These are phyloP conservation scores for Poeciliopsis retropinna DNA, from an alignment of 2,113 vertebrate genomes.

Conservation along the genomic window DNA sequence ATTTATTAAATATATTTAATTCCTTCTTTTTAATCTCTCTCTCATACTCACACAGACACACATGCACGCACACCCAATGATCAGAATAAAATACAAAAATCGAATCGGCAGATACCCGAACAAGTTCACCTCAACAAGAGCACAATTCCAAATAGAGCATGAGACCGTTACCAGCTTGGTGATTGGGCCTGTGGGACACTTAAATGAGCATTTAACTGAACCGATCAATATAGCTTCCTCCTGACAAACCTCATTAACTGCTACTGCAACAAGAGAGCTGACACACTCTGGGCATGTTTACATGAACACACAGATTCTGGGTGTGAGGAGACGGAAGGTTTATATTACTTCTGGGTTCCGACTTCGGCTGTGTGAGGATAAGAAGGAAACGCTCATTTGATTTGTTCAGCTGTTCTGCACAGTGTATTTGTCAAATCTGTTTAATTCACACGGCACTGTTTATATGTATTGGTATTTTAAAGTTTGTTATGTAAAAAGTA, in stretches of 20 bases:
- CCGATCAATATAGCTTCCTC: slow-evolving; percentile 63
- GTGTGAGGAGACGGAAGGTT: background rate
- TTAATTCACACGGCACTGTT: too few relatives aligned
- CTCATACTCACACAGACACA: too few relatives aligned
- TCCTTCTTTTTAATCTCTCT: too few relatives aligned
- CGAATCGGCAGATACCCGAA: background rate
- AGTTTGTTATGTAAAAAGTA: too few relatives aligned
- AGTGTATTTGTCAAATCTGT: too few relatives aligned
- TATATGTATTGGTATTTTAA: too few relatives aligned
- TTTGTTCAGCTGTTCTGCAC: too few relatives aligned
- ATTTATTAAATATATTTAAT: too few relatives aligned
- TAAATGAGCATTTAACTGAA: slow-evolving; percentile 65
- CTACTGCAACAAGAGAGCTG: slow-evolving; percentile 51
- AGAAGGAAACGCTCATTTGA: too few relatives aligned
- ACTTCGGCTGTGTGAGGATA: too few relatives aligned
- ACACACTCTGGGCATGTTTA: background rate
- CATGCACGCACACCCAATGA: too few relatives aligned
- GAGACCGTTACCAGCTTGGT: slow-evolving; percentile 50
- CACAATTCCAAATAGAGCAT: slow-evolving; percentile 25
- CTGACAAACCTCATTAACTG: slow-evolving; percentile 66
- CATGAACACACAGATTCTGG: background rate
- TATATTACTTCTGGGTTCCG: background rate
- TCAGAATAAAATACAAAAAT: background rate
- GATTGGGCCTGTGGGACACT: slow-evolving; percentile 67
- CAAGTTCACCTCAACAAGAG: background rate